A percentile compares a stretch with the other conserved stretches of the same genome.
These are phyloP conservation scores for Drosophila paramelanica DNA, from an alignment of 2,888 invertebrate genomes.

Conservation along the genomic window DNA sequence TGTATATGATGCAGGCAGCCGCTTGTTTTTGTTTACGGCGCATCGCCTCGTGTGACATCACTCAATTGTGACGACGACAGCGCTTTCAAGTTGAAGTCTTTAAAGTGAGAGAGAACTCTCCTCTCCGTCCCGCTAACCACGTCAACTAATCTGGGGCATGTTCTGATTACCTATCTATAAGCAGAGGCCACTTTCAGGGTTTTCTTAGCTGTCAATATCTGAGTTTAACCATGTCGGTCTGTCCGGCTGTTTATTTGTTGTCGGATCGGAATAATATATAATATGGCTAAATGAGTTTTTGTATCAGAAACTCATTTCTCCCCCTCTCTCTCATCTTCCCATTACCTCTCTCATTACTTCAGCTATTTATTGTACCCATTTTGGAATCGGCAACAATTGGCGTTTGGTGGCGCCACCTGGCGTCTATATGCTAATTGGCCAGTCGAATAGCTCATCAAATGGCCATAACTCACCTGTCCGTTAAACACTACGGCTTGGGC, in stretches of 20 bases:
- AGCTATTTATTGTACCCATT: conserved; percentile 22
- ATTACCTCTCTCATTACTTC: neutral
- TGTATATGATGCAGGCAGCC: conserved; percentile 39
- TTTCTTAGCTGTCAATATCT: too few species aligned
- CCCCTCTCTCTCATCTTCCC: neutral
- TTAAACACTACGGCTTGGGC: conserved; percentile 18
- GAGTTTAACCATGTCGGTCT: too few species aligned
- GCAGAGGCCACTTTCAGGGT: too few species aligned
- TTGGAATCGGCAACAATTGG: conserved; percentile 31
- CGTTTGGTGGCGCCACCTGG: conserved; percentile 48
- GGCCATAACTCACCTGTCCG: conserved; percentile 37
- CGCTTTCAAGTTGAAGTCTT: conserved; percentile 34
- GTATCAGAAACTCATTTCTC: too few species aligned
- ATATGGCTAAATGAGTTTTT: too few species aligned
- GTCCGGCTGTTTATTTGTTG: too few species aligned
- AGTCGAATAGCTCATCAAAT: conserved; percentile 44
- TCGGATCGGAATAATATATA: too few species aligned
- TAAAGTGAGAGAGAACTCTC: neutral
- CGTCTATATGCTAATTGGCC: conserved; percentile 52
- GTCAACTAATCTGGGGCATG: too few species aligned
- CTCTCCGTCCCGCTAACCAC: too few species aligned
- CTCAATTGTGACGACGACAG: conserved; percentile 56
- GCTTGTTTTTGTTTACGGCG: conserved; percentile 53
- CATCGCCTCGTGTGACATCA: conserved; percentile 65
- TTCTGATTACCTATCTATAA: too few species aligned